A percentile compares a stretch with the other conserved stretches of the same genome.
Conservation (phyloP, 2,797 vertebrate species). For the Otus scops region DNA sequence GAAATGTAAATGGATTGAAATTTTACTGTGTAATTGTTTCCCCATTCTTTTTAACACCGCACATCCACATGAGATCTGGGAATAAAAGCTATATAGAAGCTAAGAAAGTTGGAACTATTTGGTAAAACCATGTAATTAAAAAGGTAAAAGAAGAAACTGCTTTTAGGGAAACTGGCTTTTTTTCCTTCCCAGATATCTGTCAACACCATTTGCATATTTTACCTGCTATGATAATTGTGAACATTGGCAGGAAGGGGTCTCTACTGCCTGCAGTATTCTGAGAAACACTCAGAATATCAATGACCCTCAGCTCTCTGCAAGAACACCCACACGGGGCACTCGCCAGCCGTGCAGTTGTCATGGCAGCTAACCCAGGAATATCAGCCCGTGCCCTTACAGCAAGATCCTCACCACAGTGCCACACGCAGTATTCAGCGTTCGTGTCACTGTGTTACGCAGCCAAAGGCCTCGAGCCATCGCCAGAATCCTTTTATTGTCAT, state of each 20-base stretch:
- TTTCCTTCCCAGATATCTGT: neutral
- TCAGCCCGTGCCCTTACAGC: conserved; percentile 39
- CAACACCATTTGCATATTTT: conserved; percentile 10
- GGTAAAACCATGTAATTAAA: neutral
- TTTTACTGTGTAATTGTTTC: neutral
- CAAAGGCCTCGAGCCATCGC: neutral
- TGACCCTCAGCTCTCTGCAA: conserved; percentile 28
- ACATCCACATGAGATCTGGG: neutral
- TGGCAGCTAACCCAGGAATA: conserved; percentile 65
- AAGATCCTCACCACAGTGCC: neutral
- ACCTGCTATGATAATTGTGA: neutral
- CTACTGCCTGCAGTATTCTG: neutral
- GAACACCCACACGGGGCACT: conserved; percentile 19
- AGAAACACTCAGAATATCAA: conserved; percentile 63
- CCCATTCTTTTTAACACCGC: neutral
- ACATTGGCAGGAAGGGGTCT: conserved; percentile 12
- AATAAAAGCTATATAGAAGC: neutral
- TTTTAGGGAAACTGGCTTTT: neutral
- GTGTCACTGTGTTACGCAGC: neutral
- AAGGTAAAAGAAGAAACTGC: neutral
- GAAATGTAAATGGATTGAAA: rapidly evolving
- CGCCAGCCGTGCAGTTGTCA: conserved; percentile 53
- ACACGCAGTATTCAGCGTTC: neutral
- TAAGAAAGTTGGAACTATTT: neutral
- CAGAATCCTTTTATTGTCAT: neutral